These are phyloP conservation scores for Colossoma macropomum DNA, from an alignment of 2,113 vertebrate species.

Conservation along the genomic window DNA sequence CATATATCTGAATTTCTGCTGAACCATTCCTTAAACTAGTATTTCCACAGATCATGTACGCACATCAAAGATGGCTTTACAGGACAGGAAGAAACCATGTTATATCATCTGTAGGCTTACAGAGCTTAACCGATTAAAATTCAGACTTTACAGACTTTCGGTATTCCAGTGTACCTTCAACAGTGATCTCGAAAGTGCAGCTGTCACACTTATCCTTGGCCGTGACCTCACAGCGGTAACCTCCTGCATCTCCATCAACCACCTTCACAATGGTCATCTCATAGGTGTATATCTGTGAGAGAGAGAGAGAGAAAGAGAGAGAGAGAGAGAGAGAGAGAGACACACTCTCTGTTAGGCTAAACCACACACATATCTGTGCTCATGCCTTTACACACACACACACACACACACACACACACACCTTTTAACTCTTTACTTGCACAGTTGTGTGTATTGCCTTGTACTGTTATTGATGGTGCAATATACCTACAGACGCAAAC, in stretches of 20 bases:
- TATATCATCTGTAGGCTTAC: background rate
- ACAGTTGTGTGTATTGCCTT: too few species aligned
- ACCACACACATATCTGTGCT: background rate
- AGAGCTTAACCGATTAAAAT: background rate
- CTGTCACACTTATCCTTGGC: slow-evolving; percentile 87
- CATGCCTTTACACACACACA: too few species aligned
- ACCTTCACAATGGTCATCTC: slow-evolving; percentile 85
- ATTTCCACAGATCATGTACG: too few species aligned
- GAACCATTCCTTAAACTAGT: too few species aligned
- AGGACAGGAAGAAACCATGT: background rate
- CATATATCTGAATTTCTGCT: too few species aligned
- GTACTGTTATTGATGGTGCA: too few species aligned
- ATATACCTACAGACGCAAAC: too few species aligned
- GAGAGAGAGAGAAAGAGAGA: background rate
- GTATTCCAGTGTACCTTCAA: slow-evolving; percentile 77
- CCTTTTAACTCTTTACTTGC: too few species aligned
- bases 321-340: too few species aligned
- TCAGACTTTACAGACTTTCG: too few species aligned
- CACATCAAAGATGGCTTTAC: background rate
- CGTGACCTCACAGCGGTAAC: slow-evolving; percentile 88
- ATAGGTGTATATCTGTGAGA: slow-evolving; percentile 82
- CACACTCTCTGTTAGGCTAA: background rate
- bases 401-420: too few species aligned
- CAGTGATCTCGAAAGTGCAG: slow-evolving; percentile 82
- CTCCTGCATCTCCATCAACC: slow-evolving; percentile 82